These are phyloP conservation scores for Sarotherodon lohbergeri DNA, from an alignment of 2,113 vertebrate genomes.

Conservation along the genomic window DNA sequence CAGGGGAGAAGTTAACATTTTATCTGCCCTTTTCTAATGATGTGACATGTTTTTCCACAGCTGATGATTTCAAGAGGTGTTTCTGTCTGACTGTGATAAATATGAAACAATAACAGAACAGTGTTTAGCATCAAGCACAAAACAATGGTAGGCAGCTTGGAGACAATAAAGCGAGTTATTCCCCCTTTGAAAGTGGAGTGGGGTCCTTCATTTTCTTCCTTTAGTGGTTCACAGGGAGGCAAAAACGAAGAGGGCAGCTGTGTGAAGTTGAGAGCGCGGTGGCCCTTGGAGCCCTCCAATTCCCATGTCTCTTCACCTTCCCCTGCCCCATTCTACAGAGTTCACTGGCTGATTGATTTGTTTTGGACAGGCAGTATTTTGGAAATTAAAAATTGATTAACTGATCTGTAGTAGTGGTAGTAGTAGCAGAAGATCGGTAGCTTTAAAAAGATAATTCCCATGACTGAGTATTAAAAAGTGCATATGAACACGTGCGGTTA, in stretches of 20 bases:
- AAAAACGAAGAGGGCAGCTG: not conserved
- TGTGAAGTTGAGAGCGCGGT: not conserved
- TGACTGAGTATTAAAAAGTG: not conserved
- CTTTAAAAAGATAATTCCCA: not conserved
- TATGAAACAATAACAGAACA: not conserved
- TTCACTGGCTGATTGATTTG: slow-evolving; percentile 17
- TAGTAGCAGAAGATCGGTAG: not conserved
- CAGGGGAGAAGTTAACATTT: slow-evolving; percentile 1
- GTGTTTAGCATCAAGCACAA: not conserved
- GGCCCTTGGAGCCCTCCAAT: not conserved
- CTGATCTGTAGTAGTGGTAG: not conserved
- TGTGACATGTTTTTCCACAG: not conserved
- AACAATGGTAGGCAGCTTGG: not conserved
- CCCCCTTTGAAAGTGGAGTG: not conserved
- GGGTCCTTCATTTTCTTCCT: not conserved
- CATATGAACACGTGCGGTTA: not conserved
- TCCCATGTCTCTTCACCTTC: not conserved
- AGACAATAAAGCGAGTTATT: not conserved
- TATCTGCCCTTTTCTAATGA: not conserved
- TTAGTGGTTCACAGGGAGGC: not conserved
- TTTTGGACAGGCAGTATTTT: not conserved
- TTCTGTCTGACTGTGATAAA: not conserved
- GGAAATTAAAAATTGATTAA: slow-evolving; percentile 4
- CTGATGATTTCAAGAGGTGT: slow-evolving; percentile 1
- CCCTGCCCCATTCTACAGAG: not conserved